Conservation (phyloP, 2,888 invertebrate genomes). For the Drosophila colorata region DNA sequence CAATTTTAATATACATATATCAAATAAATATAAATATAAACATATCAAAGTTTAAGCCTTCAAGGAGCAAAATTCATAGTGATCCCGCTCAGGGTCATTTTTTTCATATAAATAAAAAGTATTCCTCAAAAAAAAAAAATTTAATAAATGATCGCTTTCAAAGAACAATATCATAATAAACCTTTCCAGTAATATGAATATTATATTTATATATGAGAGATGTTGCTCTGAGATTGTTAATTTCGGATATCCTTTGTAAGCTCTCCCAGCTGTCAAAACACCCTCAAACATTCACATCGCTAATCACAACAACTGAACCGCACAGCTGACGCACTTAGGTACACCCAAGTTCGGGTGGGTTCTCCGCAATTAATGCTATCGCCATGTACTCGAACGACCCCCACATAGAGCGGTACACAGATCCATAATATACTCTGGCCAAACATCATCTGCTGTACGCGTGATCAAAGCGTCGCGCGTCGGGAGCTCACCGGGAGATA, state of each 20-base stretch:
- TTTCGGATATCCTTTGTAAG: background rate
- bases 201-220: too few species aligned
- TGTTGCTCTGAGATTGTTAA: too few species aligned
- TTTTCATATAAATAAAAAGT: too few species aligned
- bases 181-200: too few species aligned
- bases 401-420: slow-evolving; percentile 17
- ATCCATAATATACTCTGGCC: slow-evolving; percentile 7
- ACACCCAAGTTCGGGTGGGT: slow-evolving; percentile 3
- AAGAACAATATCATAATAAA: too few species aligned
- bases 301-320: background rate
- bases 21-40: too few species aligned
- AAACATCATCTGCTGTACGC: slow-evolving; percentile 34
- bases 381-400: slow-evolving; percentile 26
- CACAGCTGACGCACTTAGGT: slow-evolving; percentile 16
- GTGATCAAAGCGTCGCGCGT: slow-evolving; percentile 54
- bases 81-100: too few species aligned
- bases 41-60: too few species aligned
- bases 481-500: slow-evolving; percentile 40
- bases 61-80: too few species aligned
- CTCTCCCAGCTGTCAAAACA: background rate
- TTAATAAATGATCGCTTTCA: too few species aligned
- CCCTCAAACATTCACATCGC: background rate
- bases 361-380: slow-evolving; percentile 25
- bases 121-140: too few species aligned
- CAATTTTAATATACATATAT: too few species aligned